Evolutionary conservation across 2,888 invertebrate species (phyloP), one percentile per base, ranked within the genome.

Genomic region (Latrodectus elegans): DNA sequence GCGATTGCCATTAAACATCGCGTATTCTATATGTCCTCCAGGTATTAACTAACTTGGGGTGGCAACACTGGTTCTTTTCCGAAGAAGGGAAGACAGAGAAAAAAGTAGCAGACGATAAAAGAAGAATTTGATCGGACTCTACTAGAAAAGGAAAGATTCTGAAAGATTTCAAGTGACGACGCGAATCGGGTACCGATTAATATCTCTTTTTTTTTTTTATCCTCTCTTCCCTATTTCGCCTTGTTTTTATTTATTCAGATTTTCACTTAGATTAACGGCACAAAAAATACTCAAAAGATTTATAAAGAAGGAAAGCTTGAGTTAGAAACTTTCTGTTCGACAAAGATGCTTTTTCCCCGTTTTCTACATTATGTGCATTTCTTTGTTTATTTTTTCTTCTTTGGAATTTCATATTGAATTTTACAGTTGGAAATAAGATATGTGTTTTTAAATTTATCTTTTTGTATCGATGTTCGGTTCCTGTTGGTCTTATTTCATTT

Each of bases 181-280:
- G 67, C n/a, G 55, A 67, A 22, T 26, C 15, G 26, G 78, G 52
- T 64, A 55, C 55, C 80, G 71, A 80, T 80, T 80, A 72, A 72
- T 80, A 72, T 80, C 71, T 71, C 70, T 12, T 26, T 51, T 67
- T 67, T 64, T 77, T 77, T 65, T 65, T 74, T 74, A 53, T 74
- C 55, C 52, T 14, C 12, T 52, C 38, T 38, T 60, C 14, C 53
- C 22, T 49, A n/a, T n/a, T 67, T n/a, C 51, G 17, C 51, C 68
- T 68, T 60, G 82, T 75, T 74, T 80, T 82, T 82, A 74, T 82
- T 82, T 82, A 82, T 82, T 82, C 55, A 74, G 82, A 82, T 74
- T 73, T 75, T 74, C 52, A 11, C 52, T 65, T 26, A 67, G 82
- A 82, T 82, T 82, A 82, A 81, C 71, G 74, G 67, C 74, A 73